Evolutionary conservation across 2,888 invertebrate genomes (phyloP), one percentile per base, ranked within the genome.

Genomic region (Tetragonula carbonaria): DNA sequence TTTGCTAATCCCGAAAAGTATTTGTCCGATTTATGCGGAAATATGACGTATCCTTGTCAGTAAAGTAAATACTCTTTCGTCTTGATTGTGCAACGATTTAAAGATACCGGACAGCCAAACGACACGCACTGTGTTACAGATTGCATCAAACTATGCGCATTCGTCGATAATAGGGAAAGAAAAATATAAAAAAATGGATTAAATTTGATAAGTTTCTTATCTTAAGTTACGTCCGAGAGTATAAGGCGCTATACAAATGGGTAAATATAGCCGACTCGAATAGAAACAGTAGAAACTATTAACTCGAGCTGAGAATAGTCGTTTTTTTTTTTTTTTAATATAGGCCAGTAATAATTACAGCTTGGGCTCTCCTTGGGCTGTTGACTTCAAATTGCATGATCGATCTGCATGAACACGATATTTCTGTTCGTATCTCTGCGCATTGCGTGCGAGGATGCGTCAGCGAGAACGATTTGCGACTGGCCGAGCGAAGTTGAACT

Each of bases 401-500:
- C 74, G 4, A 33, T 8, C 53, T 55, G 70, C 45, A 53, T 38
- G 55, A 33, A 33, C 33, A 33, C 21, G 57, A 78, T 28, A 28
- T 63, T 67, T 67, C 71, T 79, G 21, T 67, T 33, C 38, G 53
- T 53, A 62, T 59, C 68, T 13, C 8, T 21, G 4, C n/a, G 66
- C 13, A n/a, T 50, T 50, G 16, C 8, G 59, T 8, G 50, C 5
- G 23, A 50, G 53, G 45, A 45, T 45, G 45, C 45, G 45, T 45
- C 21, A 59, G 2, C 33, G 38, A 76, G 88, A 88, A 82, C 80
- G 74, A 5, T 70, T 72, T 76, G 65, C 21, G 11, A 63, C n/a
- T 53, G n/a, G 78, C 89, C 88, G 85, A 89, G 87, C 86, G 88
- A 89, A 84, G 65, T 86, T 84, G 83, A 88, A 88, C 89, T 65